Base-by-base conservation (phyloP, 1,140 invertebrate genomes). In the Heliconius nattereri region DNA sequence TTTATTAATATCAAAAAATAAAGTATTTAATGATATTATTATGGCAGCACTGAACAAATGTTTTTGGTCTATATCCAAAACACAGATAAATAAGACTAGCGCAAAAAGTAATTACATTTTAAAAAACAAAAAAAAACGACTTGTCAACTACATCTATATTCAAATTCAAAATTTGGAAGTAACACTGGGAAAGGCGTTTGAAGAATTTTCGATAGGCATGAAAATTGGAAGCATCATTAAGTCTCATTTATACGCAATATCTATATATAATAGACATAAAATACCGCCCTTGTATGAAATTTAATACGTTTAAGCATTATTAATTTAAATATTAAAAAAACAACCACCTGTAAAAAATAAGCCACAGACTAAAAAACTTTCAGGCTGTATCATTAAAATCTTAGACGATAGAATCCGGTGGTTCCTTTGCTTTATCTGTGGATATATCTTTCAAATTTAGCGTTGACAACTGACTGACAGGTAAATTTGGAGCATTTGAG, bases 401-500 rank as follows among this genome's bases (percentile, higher is more conserved):
- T 79, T 81, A 93, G 57, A 85, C 92, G 7, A 87, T 76, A 13
- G 92, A 92, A 84, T 94, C 92, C 1, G 78, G 71, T 1, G 84
- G 84, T 19, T 76, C 87, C 3, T 89, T 85, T 19, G 35, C 11
- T 37, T 87, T 87, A 6, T 85, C 85, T 19, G 74, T 72, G 20
- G 85, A 78, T 1, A 82, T 80, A 3, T 76, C 80, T 49, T 89
- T 90, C 16, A 94, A 70, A 60, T 94, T 90, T 72, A 93, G 71
- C 0, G 93, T 94, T 0, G 93, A 94, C 26, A 94, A 66, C 73
- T 93, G 91, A 52, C 89, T 89, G n/a, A 94, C 89, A 0, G 93
- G 91, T 3, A 93, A 76, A 37, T 85, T 85, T 0, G 82, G 71
- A 9, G 83, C 49, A n/a, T 89, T 86, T 0, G 91, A 88, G 72